These are phyloP conservation scores for Fundulus diaphanus DNA, from an alignment of 2,797 vertebrate species.

Conservation along the genomic window DNA sequence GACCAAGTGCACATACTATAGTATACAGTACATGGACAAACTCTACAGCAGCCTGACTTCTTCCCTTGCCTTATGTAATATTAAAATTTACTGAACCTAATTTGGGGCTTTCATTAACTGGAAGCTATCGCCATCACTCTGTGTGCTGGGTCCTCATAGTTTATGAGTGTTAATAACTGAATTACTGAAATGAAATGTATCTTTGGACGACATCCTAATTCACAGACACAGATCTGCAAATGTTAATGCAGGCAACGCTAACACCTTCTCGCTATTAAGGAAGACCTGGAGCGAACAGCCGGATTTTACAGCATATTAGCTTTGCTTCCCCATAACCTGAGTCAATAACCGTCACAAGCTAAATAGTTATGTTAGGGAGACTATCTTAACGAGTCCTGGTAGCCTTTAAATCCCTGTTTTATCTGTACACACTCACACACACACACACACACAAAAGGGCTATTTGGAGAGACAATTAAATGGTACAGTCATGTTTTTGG, in stretches of 20 bases:
- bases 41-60: not conserved
- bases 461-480: too few relatives aligned
- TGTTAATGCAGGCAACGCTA: not conserved
- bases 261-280: not conserved
- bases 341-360: not conserved
- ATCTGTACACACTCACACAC: too few relatives aligned
- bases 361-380: not conserved
- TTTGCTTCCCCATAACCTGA: not conserved
- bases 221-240: not conserved
- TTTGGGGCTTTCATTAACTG: not conserved
- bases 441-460: too few relatives aligned
- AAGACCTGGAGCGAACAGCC: not conserved
- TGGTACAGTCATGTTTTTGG: too few relatives aligned
- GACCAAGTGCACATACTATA: not conserved
- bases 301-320: not conserved
- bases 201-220: not conserved
- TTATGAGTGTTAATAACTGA: not conserved
- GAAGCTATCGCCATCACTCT: not conserved
- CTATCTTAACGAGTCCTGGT: not conserved
- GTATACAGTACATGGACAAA: not conserved
- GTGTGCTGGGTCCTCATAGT: not conserved
- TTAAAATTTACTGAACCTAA: not conserved
- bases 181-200: not conserved
- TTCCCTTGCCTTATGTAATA: not conserved
- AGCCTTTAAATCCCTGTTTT: not conserved